Percentiles rank a stretch among this genome's conserved stretches.
These are phyloP conservation scores for Melanaphis sacchari DNA, from an alignment of 1,140 invertebrate genomes.

Conservation along the genomic window DNA sequence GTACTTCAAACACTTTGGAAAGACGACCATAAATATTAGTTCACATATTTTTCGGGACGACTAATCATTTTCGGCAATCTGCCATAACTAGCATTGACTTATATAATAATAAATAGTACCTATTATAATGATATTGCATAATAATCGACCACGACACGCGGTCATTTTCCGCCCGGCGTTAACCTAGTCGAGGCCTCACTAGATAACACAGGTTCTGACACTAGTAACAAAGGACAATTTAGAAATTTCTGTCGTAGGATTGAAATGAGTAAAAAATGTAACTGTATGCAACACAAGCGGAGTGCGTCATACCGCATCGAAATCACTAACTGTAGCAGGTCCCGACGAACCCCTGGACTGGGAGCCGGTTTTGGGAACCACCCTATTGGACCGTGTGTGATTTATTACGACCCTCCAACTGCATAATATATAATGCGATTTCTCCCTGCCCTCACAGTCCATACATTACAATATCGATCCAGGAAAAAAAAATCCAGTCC, in stretches of 20 bases:
- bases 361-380: conserved; percentile 36
- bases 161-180: not conserved
- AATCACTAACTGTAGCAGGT: not conserved
- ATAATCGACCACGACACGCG: not conserved
- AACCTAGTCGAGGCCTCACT: too few species aligned
- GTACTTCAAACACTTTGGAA: not conserved
- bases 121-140: not conserved
- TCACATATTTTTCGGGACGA: not conserved
- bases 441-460: too few species aligned
- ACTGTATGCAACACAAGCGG: not conserved
- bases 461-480: conserved; percentile 9
- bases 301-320: not conserved
- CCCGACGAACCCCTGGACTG: conserved; percentile 1
- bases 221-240: not conserved
- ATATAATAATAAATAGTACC: too few species aligned
- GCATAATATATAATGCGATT: not conserved
- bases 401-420: not conserved
- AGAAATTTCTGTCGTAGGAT: not conserved
- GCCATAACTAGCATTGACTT: too few species aligned
- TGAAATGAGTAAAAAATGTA: not conserved
- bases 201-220: not conserved
- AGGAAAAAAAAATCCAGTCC: not conserved
- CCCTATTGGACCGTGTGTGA: not conserved
- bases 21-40: not conserved
- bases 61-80: not conserved